A percentile compares a stretch with the other conserved stretches of the same genome.
Evolutionary conservation across 2,888 invertebrate genomes (phyloP).

Genomic region (Sarcophaga variegata): DNA sequence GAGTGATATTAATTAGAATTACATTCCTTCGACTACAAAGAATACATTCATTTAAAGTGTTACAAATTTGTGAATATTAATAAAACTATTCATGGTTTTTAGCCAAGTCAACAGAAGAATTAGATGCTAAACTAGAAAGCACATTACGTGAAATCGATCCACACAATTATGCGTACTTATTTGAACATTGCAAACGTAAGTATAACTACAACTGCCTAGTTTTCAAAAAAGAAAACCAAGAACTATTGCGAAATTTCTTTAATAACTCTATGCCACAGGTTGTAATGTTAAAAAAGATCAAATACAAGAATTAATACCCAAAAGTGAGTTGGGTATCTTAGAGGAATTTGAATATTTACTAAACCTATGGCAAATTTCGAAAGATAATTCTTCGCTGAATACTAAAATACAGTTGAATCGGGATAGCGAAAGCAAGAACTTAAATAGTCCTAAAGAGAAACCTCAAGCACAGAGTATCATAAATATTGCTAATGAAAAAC

Average conservation of each 20-base stretch:
- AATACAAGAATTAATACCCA: conserved; percentile 53
- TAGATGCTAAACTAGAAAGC: conserved; percentile 42
- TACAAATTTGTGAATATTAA: background rate
- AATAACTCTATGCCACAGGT: conserved; percentile 4
- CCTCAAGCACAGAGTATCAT: too few species aligned
- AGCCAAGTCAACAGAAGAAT: background rate
- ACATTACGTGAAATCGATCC: conserved; percentile 58
- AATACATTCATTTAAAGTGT: too few species aligned
- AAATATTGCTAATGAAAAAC: too few species aligned
- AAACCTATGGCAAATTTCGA: background rate
- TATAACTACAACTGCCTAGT: background rate
- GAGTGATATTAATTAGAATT: too few species aligned
- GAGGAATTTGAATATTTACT: conserved; percentile 41
- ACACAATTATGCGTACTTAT: conserved; percentile 55
- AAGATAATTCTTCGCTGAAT: background rate
- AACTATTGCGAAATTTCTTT: background rate
- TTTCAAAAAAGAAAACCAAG: background rate
- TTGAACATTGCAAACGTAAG: conserved; percentile 63
- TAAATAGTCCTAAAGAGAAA: too few species aligned
- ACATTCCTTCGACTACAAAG: too few species aligned
- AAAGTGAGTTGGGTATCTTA: conserved; percentile 44
- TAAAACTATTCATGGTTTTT: too few species aligned
- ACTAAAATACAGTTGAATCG: too few species aligned
- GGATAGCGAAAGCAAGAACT: too few species aligned
- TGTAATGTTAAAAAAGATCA: conserved; percentile 49